Evolutionary conservation across 2,888 invertebrate species (phyloP).

Genomic region (Ectobius pallidus): DNA sequence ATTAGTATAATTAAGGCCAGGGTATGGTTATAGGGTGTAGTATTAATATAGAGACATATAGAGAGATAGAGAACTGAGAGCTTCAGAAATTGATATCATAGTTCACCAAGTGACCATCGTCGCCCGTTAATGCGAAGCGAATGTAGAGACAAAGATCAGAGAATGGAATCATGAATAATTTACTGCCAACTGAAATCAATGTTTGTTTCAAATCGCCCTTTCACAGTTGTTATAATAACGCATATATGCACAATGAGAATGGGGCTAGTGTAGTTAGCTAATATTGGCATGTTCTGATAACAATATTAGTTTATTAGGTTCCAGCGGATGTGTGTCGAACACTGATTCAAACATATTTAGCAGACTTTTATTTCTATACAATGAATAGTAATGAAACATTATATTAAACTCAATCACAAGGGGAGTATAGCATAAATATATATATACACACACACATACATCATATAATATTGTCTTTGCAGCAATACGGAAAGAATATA

Average conservation of each 20-base stretch:
- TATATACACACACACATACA: too few relatives aligned
- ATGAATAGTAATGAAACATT: too few relatives aligned
- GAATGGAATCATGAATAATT: conserved; percentile 4
- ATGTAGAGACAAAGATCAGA: background rate
- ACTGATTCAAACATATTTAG: too few relatives aligned
- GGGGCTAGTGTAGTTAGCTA: background rate
- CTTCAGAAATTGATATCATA: background rate
- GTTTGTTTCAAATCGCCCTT: background rate
- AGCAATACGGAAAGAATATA: too few relatives aligned
- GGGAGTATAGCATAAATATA: too few relatives aligned
- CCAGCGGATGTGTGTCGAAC: too few relatives aligned
- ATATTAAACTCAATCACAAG: too few relatives aligned
- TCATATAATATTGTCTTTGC: too few relatives aligned
- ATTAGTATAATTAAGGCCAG: conserved; percentile 15
- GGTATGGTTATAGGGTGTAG: background rate
- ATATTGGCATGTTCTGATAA: background rate
- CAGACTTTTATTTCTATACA: too few relatives aligned
- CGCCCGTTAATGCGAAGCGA: background rate
- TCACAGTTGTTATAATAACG: background rate
- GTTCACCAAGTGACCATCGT: background rate
- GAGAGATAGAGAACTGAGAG: background rate
- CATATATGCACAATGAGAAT: background rate
- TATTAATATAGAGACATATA: background rate
- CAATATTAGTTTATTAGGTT: background rate
- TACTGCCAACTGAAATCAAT: background rate